Evolutionary conservation across 2,113 vertebrate species (phyloP).

Genomic region (Argyrosomus japonicus): DNA sequence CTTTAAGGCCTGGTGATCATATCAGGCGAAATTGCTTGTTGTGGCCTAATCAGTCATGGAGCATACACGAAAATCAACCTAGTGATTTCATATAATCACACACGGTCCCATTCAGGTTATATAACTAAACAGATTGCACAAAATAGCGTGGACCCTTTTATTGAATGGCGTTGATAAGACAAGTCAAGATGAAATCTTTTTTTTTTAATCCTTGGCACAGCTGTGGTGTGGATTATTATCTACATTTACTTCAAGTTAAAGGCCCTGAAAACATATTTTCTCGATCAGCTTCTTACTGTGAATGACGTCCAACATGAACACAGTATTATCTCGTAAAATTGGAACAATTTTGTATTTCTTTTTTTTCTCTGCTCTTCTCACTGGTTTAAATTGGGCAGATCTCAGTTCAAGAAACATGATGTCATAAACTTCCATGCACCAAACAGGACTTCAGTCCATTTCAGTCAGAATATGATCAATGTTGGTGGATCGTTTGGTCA

Average conservation of each 20-base stretch:
- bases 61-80: not conserved
- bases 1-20: constrained; percentile 1
- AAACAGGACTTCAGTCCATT: not conserved
- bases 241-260: constrained; percentile 42
- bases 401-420: not conserved
- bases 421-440: not conserved
- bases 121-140: not conserved
- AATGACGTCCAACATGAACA: constrained; percentile 19
- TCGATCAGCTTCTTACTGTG: constrained; percentile 8
- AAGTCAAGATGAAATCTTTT: constrained; percentile 38
- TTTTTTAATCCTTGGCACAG: constrained; percentile 22
- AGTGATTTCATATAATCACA: not conserved
- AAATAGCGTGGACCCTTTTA: not conserved
- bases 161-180: constrained; percentile 19
- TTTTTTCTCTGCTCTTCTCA: not conserved
- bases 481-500: not conserved
- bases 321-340: not conserved
- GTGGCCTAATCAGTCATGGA: not conserved
- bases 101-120: not conserved
- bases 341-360: not conserved
- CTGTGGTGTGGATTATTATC: constrained; percentile 42
- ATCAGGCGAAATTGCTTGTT: not conserved
- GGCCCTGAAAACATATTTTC: not conserved
- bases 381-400: not conserved
- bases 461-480: not conserved